phyloP scores from a whole-genome alignment of 2,113 vertebrate genomes.

The Stictonetta naevosa region DNA sequence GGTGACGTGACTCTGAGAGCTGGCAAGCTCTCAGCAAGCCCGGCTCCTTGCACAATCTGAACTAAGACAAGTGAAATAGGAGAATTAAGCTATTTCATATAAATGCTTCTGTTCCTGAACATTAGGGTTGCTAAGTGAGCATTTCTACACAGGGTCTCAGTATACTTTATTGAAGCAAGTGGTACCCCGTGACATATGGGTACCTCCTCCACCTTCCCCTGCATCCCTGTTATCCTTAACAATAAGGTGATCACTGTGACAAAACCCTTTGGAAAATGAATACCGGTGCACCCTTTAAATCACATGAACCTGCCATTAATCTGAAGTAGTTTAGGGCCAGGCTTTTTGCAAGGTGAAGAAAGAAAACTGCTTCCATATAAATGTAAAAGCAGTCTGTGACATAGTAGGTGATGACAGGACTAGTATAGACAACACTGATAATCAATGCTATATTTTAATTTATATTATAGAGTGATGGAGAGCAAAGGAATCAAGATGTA shows the following conservation, averaged over 20 bases:
- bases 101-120: background rate
- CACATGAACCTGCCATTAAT: background rate
- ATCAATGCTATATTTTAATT: background rate
- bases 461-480: background rate
- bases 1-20: background rate
- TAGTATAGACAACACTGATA: background rate
- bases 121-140: background rate
- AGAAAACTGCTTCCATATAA: background rate
- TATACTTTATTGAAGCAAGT: background rate
- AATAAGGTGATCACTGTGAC: background rate
- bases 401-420: accelerated
- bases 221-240: background rate
- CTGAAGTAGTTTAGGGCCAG: background rate
- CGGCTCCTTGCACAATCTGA: background rate
- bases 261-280: background rate
- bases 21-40: background rate
- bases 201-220: background rate
- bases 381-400: background rate
- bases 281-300: background rate
- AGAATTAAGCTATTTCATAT: background rate
- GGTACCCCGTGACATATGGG: background rate
- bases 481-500: constrained; percentile 9
- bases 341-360: background rate
- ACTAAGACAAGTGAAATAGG: background rate
- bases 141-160: background rate